Conservation (phyloP, 2,888 invertebrate species). For the Parthenolecanium corni region DNA sequence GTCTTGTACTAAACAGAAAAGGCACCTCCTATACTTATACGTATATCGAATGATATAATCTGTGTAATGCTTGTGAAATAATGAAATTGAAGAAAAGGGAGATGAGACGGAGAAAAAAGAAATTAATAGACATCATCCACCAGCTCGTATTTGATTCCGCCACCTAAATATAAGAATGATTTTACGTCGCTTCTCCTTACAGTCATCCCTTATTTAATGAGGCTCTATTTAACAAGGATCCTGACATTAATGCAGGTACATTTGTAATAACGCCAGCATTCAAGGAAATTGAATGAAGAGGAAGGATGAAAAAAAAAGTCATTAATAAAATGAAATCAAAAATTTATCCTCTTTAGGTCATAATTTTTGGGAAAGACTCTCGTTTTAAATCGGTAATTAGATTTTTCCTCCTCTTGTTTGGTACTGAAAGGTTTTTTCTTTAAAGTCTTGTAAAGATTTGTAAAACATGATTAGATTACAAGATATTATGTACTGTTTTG, state of each 20-base stretch:
- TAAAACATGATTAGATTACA: too few species aligned
- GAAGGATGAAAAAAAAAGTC: conserved; percentile 3
- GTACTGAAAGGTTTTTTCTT: too few species aligned
- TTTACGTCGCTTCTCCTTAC: not conserved
- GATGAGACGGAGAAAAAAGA: not conserved
- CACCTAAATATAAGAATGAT: not conserved
- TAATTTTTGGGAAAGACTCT: not conserved
- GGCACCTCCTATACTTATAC: not conserved
- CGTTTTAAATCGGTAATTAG: conserved; percentile 7
- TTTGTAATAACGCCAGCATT: not conserved
- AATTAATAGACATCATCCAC: conserved; percentile 15
- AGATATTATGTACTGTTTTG: too few species aligned
- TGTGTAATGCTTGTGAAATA: conserved; percentile 16
- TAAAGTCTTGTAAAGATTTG: too few species aligned
- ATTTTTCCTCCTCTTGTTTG: not conserved
- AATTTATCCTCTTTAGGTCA: conserved; percentile 4
- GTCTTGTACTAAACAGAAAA: too few species aligned
- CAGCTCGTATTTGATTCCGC: not conserved
- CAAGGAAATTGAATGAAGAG: too few species aligned
- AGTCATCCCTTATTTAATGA: conserved; percentile 20
- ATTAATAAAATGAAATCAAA: conserved; percentile 12
- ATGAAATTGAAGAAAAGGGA: conserved; percentile 1
- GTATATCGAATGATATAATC: conserved; percentile 13
- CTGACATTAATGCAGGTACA: conserved; percentile 19
- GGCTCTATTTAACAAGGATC: conserved; percentile 21